These are phyloP conservation scores for Hippolais icterina DNA, from an alignment of 2,113 vertebrate species.

Conservation along the genomic window DNA sequence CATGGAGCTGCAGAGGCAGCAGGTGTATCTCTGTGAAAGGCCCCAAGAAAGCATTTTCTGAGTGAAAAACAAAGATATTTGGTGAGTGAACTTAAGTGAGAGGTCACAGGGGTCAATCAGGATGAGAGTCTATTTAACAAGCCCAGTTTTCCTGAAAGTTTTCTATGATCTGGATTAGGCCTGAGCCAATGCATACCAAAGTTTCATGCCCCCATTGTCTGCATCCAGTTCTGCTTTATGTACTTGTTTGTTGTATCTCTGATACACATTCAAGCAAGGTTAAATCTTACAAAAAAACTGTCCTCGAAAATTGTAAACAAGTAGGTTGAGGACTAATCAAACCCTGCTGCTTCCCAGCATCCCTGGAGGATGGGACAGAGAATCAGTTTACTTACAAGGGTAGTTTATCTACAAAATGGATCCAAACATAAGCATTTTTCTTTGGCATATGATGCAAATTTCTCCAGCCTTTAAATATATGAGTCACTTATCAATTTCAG, in stretches of 20 bases:
- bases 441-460: neutral
- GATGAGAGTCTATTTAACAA: neutral
- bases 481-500: neutral
- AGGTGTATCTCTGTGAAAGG: neutral
- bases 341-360: neutral
- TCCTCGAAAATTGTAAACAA: neutral
- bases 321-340: neutral
- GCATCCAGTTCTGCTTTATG: neutral
- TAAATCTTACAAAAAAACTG: neutral
- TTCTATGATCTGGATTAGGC: neutral
- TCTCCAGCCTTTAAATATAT: neutral
- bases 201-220: neutral
- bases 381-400: neutral
- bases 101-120: neutral
- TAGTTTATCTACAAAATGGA: neutral
- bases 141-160: neutral
- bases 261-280: neutral
- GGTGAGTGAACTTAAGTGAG: neutral
- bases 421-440: neutral
- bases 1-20: neutral
- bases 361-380: neutral
- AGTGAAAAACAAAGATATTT: neutral
- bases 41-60: neutral
- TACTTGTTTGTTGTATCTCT: neutral
- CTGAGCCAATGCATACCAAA: neutral